These are phyloP conservation scores for Labrus mixtus DNA, from an alignment of 2,113 vertebrate species.

Conservation along the genomic window DNA sequence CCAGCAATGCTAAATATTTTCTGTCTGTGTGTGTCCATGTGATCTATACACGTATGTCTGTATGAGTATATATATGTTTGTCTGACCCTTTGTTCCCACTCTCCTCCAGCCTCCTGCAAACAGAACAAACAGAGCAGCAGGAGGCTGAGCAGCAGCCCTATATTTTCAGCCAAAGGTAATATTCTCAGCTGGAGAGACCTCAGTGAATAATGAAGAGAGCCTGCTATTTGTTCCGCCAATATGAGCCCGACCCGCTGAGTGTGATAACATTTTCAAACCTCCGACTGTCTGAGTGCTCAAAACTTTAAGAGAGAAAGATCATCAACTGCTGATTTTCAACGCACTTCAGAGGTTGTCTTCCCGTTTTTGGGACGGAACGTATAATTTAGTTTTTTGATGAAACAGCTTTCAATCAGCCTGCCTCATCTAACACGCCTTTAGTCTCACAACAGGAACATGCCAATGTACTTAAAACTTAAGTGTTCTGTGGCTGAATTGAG, in stretches of 20 bases:
- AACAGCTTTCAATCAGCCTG: neutral
- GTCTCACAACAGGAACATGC: neutral
- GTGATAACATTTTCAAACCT: conserved; percentile 24
- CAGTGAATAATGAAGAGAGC: conserved; percentile 28
- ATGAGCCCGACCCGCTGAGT: neutral
- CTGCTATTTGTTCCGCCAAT: conserved; percentile 12
- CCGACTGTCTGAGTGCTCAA: neutral
- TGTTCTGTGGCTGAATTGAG: neutral
- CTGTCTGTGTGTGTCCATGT: neutral
- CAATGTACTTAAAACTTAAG: neutral
- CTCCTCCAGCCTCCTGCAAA: conserved; percentile 17
- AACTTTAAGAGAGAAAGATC: neutral
- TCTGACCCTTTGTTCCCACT: neutral
- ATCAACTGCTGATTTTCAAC: neutral
- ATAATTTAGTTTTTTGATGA: conserved; percentile 1
- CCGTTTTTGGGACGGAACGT: neutral
- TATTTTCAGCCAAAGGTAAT: conserved; percentile 40
- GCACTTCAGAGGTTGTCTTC: neutral
- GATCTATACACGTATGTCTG: neutral
- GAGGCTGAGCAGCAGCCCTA: conserved; percentile 20
- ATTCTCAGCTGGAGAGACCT: conserved; percentile 27
- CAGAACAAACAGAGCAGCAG: conserved; percentile 16
- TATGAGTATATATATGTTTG: neutral
- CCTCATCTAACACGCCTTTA: neutral
- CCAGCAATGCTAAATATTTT: neutral